These are phyloP conservation scores for Drosophila guanche DNA, from an alignment of 1,140 invertebrate species.

Conservation along the genomic window DNA sequence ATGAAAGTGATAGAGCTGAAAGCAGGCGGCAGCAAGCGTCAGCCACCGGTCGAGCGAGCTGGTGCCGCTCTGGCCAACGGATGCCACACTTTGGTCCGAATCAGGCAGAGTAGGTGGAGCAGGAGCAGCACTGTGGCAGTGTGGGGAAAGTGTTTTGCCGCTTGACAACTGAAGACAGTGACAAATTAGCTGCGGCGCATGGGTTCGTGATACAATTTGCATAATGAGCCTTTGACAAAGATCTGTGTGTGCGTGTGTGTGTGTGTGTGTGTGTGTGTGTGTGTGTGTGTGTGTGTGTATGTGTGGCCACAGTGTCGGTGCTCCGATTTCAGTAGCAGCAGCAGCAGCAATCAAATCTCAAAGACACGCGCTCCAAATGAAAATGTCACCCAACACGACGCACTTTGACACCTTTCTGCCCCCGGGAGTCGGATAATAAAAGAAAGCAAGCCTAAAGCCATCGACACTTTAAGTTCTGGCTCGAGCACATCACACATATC, in stretches of 20 bases:
- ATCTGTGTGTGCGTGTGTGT: conserved; percentile 27
- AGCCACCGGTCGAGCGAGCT: conserved; percentile 38
- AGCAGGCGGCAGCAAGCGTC: conserved; percentile 28
- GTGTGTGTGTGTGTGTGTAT: no score
- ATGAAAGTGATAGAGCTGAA: conserved; percentile 82
- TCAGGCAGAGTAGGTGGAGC: neutral
- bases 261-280: no score
- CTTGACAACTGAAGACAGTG: conserved; percentile 80
- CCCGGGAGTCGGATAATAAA: neutral
- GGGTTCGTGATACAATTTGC: conserved; percentile 70
- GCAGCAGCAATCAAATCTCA: conserved; percentile 55
- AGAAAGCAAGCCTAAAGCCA: conserved; percentile 10
- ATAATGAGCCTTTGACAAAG: conserved; percentile 80
- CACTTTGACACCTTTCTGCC: conserved; percentile 51
- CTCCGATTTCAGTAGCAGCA: conserved; percentile 57
- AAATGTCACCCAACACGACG: conserved; percentile 47
- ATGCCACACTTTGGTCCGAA: conserved; percentile 19
- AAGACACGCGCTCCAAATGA: conserved; percentile 52
- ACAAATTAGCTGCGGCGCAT: conserved; percentile 74
- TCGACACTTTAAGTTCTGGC: conserved; percentile 12
- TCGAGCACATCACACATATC: conserved; percentile 2
- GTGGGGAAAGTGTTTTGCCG: conserved; percentile 50
- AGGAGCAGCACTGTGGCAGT: conserved; percentile 10
- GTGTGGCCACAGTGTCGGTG: conserved; percentile 28
- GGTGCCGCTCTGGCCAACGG: conserved; percentile 38